phyloP scores from a whole-genome alignment of 2,797 vertebrate genomes.

The Danio kyathit region DNA sequence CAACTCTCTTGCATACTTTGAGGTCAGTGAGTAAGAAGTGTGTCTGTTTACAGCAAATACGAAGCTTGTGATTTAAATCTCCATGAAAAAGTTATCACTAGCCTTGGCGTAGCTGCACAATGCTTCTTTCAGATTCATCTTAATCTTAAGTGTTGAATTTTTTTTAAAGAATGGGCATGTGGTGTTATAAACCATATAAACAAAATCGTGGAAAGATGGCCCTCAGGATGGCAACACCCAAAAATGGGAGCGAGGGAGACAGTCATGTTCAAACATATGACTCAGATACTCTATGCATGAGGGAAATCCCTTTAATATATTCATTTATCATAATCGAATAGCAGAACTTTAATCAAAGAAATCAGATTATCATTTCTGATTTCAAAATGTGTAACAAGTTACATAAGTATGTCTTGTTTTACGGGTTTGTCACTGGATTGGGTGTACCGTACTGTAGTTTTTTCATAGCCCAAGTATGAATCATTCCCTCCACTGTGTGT shows the following conservation, averaged over 20 bases:
- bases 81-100: neutral
- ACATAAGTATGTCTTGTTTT: neutral
- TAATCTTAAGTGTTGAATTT: neutral
- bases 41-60: slow-evolving; percentile 6
- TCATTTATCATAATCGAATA: neutral
- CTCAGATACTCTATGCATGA: neutral
- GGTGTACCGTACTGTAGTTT: neutral
- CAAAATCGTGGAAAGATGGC: neutral
- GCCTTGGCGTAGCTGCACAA: neutral
- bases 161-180: neutral
- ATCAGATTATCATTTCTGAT: neutral
- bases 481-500: neutral
- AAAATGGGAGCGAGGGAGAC: neutral
- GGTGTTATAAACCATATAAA: neutral
- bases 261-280: slow-evolving; percentile 2
- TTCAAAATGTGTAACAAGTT: neutral
- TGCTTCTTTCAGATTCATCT: neutral
- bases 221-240: slow-evolving; percentile 12
- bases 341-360: neutral
- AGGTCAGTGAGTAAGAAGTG: slow-evolving; percentile 4
- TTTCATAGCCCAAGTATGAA: slow-evolving; percentile 2
- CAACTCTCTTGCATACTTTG: slow-evolving; percentile 1
- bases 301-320: neutral
- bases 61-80: slow-evolving; percentile 19
- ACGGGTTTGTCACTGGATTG: neutral